phyloP scores from a whole-genome alignment of 2,888 invertebrate species.

The Tetramorium bicarinatum region DNA sequence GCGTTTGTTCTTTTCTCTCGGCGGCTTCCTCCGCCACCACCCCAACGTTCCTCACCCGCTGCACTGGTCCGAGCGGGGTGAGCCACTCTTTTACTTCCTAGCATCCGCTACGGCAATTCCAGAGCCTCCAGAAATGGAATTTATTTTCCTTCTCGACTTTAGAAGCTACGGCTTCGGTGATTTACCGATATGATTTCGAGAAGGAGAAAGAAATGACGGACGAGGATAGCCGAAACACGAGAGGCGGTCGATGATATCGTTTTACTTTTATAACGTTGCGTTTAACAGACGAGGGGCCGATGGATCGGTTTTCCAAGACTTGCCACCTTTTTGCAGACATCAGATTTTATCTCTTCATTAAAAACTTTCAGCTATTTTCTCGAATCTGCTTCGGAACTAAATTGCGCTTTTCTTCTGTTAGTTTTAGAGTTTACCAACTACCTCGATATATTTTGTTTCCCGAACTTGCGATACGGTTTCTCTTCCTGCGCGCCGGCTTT shows the following conservation, averaged over 20 bases:
- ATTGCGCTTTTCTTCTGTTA: conserved; percentile 48
- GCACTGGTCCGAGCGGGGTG: conserved; percentile 61
- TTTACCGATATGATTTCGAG: conserved; percentile 74
- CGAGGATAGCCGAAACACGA: conserved; percentile 22
- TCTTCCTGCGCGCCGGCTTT: neutral
- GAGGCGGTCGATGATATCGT: conserved; percentile 47
- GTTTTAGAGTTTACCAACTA: conserved; percentile 40
- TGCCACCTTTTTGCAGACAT: conserved; percentile 27
- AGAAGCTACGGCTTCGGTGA: conserved; percentile 67
- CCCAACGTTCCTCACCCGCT: conserved; percentile 25
- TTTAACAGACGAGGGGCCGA: conserved; percentile 1
- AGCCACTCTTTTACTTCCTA: conserved; percentile 73
- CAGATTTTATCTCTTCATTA: conserved; percentile 56
- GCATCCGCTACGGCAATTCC: conserved; percentile 65
- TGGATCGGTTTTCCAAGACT: conserved; percentile 26
- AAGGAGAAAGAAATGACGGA: conserved; percentile 48
- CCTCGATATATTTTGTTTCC: conserved; percentile 51
- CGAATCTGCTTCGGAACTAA: conserved; percentile 41
- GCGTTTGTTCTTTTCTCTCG: conserved; percentile 65
- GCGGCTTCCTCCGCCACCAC: conserved; percentile 40
- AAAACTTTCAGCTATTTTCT: conserved; percentile 47
- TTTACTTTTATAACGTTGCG: conserved; percentile 51
- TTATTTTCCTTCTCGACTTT: conserved; percentile 76
- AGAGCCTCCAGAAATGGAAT: conserved; percentile 71
- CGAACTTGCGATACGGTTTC: conserved; percentile 43